phyloP scores from a whole-genome alignment of 2,113 vertebrate species.

The Spheniscus mendiculus region DNA sequence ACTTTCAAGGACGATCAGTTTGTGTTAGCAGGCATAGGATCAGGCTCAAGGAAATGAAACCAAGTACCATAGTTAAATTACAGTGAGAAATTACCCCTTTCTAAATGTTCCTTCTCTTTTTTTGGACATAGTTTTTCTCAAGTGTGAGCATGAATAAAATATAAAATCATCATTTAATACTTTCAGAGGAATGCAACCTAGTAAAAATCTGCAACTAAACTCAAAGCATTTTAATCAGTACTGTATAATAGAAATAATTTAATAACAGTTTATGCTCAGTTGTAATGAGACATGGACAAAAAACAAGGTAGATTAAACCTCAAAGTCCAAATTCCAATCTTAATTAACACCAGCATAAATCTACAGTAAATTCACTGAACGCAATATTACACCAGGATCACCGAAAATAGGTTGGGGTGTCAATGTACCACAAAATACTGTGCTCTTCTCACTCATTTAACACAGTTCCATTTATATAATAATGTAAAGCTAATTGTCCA shows the following conservation, averaged over 20 bases:
- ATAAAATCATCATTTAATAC: not conserved
- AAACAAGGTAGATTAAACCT: not conserved
- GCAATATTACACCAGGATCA: not conserved
- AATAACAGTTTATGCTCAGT: not conserved
- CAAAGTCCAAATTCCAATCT: not conserved
- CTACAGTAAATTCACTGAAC: not conserved
- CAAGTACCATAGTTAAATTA: not conserved
- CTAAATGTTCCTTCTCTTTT: not conserved
- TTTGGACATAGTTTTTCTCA: not conserved
- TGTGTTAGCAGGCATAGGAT: not conserved
- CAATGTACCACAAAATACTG: not conserved
- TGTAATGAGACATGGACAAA: not conserved
- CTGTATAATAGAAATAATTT: not conserved
- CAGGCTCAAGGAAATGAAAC: slow-evolving; percentile 1
- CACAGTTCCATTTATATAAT: not conserved
- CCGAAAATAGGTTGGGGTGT: not conserved
- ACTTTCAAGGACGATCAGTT: slow-evolving; percentile 13
- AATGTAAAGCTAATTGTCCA: slow-evolving; percentile 8
- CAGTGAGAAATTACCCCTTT: not conserved
- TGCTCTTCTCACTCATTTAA: not conserved
- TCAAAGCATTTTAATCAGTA: not conserved
- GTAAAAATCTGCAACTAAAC: not conserved
- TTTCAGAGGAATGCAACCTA: not conserved
- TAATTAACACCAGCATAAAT: not conserved
- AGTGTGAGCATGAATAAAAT: not conserved